These are phyloP conservation scores for Pao palembangensis DNA, from an alignment of 2,113 vertebrate genomes.

Conservation along the genomic window DNA sequence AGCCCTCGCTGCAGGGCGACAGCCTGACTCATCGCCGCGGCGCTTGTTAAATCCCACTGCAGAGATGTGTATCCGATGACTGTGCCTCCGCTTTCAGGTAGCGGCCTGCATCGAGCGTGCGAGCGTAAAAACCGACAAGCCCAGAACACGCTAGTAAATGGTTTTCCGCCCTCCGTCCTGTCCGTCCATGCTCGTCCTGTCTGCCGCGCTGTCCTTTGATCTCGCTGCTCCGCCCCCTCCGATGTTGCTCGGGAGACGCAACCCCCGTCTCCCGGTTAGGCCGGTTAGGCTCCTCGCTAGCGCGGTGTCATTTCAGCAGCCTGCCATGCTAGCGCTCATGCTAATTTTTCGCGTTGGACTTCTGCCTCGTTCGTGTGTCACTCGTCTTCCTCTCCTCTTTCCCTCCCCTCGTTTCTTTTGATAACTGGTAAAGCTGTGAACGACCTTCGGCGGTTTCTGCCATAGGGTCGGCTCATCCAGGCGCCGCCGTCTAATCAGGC, in stretches of 20 bases:
- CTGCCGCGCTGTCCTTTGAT: conserved; percentile 48
- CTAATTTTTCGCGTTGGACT: neutral
- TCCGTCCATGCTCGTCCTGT: conserved; percentile 28
- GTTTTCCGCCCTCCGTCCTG: conserved; percentile 19
- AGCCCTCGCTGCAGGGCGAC: conserved; percentile 26
- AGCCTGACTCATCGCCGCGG: conserved; percentile 49
- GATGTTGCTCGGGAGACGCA: no score
- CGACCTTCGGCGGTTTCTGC: conserved; percentile 5
- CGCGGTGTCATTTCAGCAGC: conserved; percentile 48
- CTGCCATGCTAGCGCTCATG: neutral
- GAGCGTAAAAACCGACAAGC: conserved; percentile 5
- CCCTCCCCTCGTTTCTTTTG: no score
- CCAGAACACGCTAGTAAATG: conserved; percentile 20
- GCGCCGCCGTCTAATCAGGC: conserved; percentile 9
- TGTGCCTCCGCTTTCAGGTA: conserved; percentile 58
- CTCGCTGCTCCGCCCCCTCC: neutral
- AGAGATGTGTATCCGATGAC: conserved; percentile 39
- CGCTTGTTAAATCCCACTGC: conserved; percentile 44
- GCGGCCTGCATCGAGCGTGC: conserved; percentile 47
- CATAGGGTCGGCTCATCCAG: conserved; percentile 12
- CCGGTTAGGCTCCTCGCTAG: conserved; percentile 32
- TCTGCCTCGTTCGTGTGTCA: neutral
- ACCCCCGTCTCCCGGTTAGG: conserved; percentile 42
- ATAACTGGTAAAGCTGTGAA: conserved; percentile 15
- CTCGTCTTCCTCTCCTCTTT: no score